These are phyloP conservation scores for Solea solea DNA, from an alignment of 2,113 vertebrate species.

Conservation along the genomic window DNA sequence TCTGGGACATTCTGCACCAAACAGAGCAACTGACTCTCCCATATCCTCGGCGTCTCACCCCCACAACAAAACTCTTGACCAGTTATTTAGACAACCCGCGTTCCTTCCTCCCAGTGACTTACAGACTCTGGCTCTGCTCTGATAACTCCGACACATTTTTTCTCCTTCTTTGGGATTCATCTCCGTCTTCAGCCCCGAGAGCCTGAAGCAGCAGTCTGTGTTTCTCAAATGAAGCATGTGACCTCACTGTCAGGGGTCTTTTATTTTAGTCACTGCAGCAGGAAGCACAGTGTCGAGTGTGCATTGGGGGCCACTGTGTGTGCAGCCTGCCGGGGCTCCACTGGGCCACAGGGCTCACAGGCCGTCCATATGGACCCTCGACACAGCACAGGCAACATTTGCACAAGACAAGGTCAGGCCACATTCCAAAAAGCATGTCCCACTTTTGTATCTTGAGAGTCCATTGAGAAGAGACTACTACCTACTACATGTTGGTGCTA, in stretches of 20 bases:
- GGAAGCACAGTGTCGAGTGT: slow-evolving; percentile 49
- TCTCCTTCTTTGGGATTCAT: neutral
- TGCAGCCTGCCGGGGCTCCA: slow-evolving; percentile 17
- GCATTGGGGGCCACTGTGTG: slow-evolving; percentile 17
- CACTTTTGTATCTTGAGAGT: neutral
- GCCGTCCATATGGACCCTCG: slow-evolving; percentile 6
- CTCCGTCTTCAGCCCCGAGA: slow-evolving; percentile 15
- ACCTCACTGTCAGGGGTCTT: slow-evolving; percentile 61
- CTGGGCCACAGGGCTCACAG: slow-evolving; percentile 20
- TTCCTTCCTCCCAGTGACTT: slow-evolving; percentile 23
- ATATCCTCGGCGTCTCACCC: slow-evolving; percentile 11
- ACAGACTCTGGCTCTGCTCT: slow-evolving; percentile 47
- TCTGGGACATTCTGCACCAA: slow-evolving; percentile 53
- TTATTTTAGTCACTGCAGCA: slow-evolving; percentile 49
- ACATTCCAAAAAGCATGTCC: neutral
- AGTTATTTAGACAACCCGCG: slow-evolving; percentile 7
- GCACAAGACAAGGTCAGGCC: slow-evolving; percentile 16
- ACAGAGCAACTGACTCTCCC: slow-evolving; percentile 10
- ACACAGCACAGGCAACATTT: neutral
- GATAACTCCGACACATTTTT: slow-evolving; percentile 40
- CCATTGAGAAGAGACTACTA: neutral
- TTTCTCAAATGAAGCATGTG: slow-evolving; percentile 73
- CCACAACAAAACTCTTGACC: slow-evolving; percentile 20
- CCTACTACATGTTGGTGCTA: neutral
- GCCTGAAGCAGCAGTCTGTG: slow-evolving; percentile 51